phyloP scores from a whole-genome alignment of 1,140 invertebrate species.

The Drosophila sp. region DNA sequence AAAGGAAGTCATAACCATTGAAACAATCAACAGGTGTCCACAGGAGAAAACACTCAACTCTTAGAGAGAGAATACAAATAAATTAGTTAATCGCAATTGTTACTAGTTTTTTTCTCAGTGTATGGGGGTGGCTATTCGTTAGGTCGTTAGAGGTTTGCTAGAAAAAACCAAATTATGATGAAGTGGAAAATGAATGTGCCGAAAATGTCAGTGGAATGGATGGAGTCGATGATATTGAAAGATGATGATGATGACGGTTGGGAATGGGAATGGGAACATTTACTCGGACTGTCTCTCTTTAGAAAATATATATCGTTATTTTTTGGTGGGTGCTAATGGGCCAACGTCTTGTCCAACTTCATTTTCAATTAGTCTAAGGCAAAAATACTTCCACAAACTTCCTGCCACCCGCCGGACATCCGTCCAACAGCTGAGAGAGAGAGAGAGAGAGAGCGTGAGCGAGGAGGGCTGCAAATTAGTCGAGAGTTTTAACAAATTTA shows the following conservation, averaged over 20 bases:
- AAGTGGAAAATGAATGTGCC: slow-evolving; percentile 10
- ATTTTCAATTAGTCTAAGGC: slow-evolving; percentile 51
- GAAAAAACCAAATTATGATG: background rate
- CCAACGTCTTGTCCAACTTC: slow-evolving; percentile 23
- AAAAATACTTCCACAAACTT: background rate
- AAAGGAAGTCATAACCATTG: background rate
- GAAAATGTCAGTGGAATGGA: background rate
- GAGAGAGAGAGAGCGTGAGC: background rate
- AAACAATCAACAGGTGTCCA: no score
- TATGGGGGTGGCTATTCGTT: background rate
- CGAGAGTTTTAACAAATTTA: slow-evolving; percentile 80
- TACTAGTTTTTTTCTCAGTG: background rate
- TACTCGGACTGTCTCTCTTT: background rate
- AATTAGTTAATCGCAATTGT: no score
- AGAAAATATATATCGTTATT: background rate
- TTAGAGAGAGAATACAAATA: no score
- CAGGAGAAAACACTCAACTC: no score
- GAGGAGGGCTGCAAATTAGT: slow-evolving; percentile 64
- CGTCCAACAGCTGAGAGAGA: no score
- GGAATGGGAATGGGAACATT: background rate
- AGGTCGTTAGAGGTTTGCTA: background rate
- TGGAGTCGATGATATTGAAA: slow-evolving; percentile 1
- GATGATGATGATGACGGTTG: background rate
- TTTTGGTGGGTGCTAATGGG: background rate
- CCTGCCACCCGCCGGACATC: slow-evolving; percentile 39